Evolutionary conservation across 1,140 invertebrate genomes (phyloP).

Genomic region (Danaus melanippus): DNA sequence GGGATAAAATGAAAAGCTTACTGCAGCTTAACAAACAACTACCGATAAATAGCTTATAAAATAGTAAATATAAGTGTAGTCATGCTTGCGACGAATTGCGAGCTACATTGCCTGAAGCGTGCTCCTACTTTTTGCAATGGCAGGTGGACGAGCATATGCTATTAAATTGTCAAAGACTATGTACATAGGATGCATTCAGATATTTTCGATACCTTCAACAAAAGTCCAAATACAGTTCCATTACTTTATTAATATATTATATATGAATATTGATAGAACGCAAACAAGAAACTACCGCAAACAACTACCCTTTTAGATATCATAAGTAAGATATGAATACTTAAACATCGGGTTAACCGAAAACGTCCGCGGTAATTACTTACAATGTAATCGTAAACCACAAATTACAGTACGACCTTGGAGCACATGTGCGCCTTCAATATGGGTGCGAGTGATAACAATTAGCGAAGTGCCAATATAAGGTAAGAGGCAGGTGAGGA

Average conservation of each 20-base stretch:
- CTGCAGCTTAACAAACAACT: conserved; percentile 66
- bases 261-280: conserved; percentile 3
- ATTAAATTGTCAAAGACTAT: conserved; percentile 69
- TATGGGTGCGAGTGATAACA: conserved; percentile 40
- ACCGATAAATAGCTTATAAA: conserved; percentile 66
- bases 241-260: too few relatives aligned
- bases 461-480: conserved; percentile 42
- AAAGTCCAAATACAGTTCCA: conserved; percentile 31
- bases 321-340: conserved; percentile 19
- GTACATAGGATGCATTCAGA: conserved; percentile 33
- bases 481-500: conserved; percentile 40
- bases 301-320: conserved; percentile 18
- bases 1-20: conserved; percentile 32
- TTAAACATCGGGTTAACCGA: conserved; percentile 25
- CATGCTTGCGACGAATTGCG: conserved; percentile 62
- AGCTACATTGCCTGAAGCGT: conserved; percentile 62
- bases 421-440: conserved; percentile 44
- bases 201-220: conserved; percentile 45
- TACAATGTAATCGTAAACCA: conserved; percentile 49
- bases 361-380: conserved; percentile 24
- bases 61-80: conserved; percentile 43
- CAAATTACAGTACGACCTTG: conserved; percentile 49
- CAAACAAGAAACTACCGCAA: conserved; percentile 14
- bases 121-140: conserved; percentile 63
- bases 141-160: conserved; percentile 67